phyloP scores from a whole-genome alignment of 2,113 vertebrate genomes.

The Indicator maculatus region DNA sequence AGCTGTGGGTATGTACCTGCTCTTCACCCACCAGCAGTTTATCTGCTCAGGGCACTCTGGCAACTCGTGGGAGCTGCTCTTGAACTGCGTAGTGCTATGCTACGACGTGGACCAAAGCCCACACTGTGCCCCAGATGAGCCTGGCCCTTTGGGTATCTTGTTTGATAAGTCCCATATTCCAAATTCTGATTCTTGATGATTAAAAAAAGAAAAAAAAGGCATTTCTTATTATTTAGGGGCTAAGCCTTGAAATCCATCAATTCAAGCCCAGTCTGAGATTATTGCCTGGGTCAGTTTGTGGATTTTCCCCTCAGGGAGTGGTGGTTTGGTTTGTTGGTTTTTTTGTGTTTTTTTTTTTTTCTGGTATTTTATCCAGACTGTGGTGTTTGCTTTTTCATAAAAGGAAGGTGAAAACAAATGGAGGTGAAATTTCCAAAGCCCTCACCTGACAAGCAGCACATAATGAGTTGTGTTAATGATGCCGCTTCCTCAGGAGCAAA shows the following conservation, averaged over 20 bases:
- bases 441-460: conserved; percentile 32
- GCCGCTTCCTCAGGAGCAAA: conserved; percentile 50
- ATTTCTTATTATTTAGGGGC: background rate
- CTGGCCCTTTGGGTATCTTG: background rate
- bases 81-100: background rate
- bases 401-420: background rate
- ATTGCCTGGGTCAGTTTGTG: background rate
- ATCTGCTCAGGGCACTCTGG: background rate
- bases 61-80: accelerated
- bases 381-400: background rate
- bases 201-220: background rate
- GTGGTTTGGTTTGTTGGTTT: background rate
- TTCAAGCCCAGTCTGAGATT: background rate
- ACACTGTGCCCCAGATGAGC: background rate
- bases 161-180: background rate
- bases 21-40: background rate
- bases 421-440: conserved; percentile 37
- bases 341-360: background rate
- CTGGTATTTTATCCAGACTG: background rate
- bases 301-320: background rate
- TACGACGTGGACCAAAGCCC: background rate
- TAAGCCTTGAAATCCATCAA: background rate
- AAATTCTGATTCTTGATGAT: background rate
- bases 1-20: background rate
- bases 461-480: conserved; percentile 69